These are phyloP conservation scores for Sesia apiformis DNA, from an alignment of 2,888 invertebrate genomes.

Conservation along the genomic window DNA sequence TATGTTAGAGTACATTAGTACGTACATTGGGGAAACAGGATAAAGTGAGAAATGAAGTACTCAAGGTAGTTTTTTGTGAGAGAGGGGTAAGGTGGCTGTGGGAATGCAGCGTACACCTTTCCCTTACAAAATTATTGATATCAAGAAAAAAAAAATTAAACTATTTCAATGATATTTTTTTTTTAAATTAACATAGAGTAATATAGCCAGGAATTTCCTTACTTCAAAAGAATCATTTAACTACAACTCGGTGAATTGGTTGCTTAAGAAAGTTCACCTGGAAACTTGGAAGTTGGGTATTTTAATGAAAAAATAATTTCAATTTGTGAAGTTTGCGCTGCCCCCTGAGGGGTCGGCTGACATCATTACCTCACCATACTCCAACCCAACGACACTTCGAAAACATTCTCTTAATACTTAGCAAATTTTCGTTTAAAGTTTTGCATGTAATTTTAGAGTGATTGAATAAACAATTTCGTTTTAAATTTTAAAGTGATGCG, in stretches of 20 bases:
- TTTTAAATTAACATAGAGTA: no score
- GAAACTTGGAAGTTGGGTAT: constrained; percentile 42
- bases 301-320: constrained; percentile 74
- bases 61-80: no score
- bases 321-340: constrained; percentile 42
- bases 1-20: no score
- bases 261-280: constrained; percentile 59
- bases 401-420: constrained; percentile 16
- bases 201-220: constrained; percentile 14
- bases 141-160: no score
- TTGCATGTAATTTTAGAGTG: background rate
- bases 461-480: no score
- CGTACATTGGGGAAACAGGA: no score
- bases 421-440: constrained; percentile 3
- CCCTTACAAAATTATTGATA: no score
- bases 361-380: constrained; percentile 61
- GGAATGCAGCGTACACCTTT: no score
- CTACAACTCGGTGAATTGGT: constrained; percentile 43
- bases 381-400: constrained; percentile 41
- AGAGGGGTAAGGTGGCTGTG: no score
- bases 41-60: no score
- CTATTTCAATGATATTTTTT: no score
- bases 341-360: constrained; percentile 29
- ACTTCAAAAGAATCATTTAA: constrained; percentile 40
- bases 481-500: no score